Evolutionary conservation across 2,113 vertebrate species (phyloP), one percentile per base, ranked within the genome.

Genomic region (Entosphenus tridentatus): DNA sequence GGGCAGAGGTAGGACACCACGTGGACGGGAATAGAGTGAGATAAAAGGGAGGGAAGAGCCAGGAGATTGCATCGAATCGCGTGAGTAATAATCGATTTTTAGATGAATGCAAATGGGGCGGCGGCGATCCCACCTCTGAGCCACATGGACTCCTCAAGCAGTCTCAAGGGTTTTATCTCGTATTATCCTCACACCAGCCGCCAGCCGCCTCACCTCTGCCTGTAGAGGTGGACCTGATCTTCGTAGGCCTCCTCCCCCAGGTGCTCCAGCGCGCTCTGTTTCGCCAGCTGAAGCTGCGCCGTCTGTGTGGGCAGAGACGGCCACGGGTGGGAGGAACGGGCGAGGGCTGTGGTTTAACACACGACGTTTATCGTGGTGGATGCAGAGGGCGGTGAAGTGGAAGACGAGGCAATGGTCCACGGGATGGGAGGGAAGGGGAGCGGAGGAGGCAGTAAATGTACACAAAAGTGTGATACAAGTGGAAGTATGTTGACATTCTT

Each of bases 231-330:
- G 72, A 86, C 80, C 75, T 82, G 80, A 75, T 85, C 85, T 72
- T 80, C 78, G 76, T 81, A 78, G 67, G 69, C 70, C 1, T 82
- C 83, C 11, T 79, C 79, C 9, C 81, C 78, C 2, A 85, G 87
- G 71, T 83, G 82, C 72, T 89, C 87, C 78, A 86, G 83, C 0
- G 75, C 82, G 69, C 69, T 81, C 78, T 92, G 87, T 77, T 76
- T 82, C 55, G 82, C 84, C 74, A 92, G 79, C 78, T 92, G 88
- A 68, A 90, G 80, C 78, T 80, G 81, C 1, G 84, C 88, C 0
- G 86, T 89, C 88, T 92, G 80, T 11, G 39, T 39, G 39, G 39
- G 39, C 39, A 39, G 39, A 39, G 39, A 39, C 39, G 39, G 39
- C 39, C 39, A 39, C 39, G 39, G 39, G 39, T 39, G 39, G 39